Evolutionary conservation across 2,888 invertebrate genomes (phyloP).

Genomic region (Entomobrya multifasciata): DNA sequence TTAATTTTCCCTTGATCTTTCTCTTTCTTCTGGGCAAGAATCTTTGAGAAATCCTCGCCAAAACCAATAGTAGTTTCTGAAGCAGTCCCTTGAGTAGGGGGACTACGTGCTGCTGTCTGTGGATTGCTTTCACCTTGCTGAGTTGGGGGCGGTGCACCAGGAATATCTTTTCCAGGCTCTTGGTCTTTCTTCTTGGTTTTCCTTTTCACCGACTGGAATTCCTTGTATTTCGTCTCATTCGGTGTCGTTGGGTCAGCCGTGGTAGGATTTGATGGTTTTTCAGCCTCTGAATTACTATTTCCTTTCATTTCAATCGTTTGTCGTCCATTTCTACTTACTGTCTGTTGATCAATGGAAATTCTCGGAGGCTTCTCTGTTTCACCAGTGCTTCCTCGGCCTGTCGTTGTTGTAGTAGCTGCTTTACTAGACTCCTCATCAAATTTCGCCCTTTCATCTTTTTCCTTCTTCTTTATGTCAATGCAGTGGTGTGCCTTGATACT

Average conservation of each 20-base stretch:
- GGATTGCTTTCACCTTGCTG: neutral
- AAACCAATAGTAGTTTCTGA: neutral
- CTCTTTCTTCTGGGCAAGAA: neutral
- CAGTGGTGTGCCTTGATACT: slow-evolving; percentile 21
- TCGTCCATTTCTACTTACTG: neutral
- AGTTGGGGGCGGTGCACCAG: neutral
- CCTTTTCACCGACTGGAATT: neutral
- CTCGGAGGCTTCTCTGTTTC: neutral
- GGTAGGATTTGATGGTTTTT: neutral
- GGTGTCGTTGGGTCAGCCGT: neutral
- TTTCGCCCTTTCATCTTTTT: neutral
- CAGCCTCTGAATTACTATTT: neutral
- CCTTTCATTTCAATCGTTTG: too few relatives aligned
- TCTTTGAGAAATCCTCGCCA: neutral
- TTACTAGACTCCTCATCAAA: too few relatives aligned
- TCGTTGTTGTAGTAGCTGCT: too few relatives aligned
- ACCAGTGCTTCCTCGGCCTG: slow-evolving; percentile 5
- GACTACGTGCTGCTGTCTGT: too few relatives aligned
- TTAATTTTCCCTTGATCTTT: slow-evolving; percentile 27
- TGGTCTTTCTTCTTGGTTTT: slow-evolving; percentile 10
- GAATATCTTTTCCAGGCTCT: neutral
- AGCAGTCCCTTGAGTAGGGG: slow-evolving; percentile 2
- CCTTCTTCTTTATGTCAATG: neutral
- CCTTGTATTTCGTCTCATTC: neutral
- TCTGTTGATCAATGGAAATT: neutral